phyloP scores from a whole-genome alignment of 2,888 invertebrate species.

The Junonia oenone region DNA sequence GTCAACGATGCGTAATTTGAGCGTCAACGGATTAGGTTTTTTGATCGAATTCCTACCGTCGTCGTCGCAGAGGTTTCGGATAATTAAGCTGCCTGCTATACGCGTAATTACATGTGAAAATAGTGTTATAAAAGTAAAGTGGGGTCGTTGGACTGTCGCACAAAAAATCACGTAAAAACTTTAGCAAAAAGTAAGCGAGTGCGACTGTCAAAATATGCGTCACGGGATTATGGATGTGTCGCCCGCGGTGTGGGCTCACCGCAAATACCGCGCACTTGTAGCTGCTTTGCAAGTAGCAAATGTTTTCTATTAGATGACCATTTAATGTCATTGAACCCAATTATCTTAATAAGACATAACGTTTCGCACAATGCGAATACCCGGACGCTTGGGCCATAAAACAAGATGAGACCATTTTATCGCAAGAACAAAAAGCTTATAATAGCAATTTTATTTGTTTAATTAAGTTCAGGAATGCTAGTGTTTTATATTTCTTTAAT shows the following conservation, averaged over 20 bases:
- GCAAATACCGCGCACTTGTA: not conserved
- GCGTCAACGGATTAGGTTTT: conserved; percentile 58
- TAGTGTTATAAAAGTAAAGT: conserved; percentile 49
- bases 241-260: conserved; percentile 48
- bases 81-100: conserved; percentile 69
- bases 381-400: conserved; percentile 1
- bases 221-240: conserved; percentile 72
- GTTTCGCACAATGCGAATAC: not conserved
- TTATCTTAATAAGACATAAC: not conserved
- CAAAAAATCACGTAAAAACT: conserved; percentile 45
- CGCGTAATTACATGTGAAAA: conserved; percentile 69
- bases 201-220: conserved; percentile 70
- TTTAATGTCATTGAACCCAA: conserved; percentile 1
- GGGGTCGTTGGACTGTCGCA: conserved; percentile 52
- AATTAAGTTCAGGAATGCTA: not conserved
- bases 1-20: conserved; percentile 57
- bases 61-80: conserved; percentile 59
- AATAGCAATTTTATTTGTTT: not conserved
- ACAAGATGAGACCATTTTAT: not conserved
- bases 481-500: not conserved
- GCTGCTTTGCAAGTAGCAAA: not conserved
- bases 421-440: not conserved
- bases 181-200: conserved; percentile 49
- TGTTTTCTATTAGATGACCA: not conserved
- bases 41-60: conserved; percentile 46